phyloP scores from a whole-genome alignment of 2,888 invertebrate genomes.

The Allacma fusca region DNA sequence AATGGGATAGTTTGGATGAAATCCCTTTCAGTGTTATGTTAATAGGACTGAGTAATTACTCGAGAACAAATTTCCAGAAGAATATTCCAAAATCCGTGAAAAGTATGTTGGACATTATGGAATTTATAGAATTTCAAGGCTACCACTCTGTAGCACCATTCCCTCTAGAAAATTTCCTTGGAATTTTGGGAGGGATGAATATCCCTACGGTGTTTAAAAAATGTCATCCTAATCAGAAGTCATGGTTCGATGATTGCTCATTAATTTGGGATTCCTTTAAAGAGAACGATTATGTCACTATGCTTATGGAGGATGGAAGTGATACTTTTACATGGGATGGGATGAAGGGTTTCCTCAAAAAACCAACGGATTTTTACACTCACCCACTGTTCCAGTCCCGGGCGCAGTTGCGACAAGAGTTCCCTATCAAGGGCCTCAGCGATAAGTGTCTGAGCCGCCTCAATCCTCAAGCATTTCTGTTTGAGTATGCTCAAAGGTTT shows the following conservation, averaged over 20 bases:
- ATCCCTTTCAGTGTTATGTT: not conserved
- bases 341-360: not conserved
- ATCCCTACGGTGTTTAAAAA: not conserved
- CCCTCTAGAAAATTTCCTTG: constrained; percentile 1
- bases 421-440: not conserved
- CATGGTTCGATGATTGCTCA: not conserved
- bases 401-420: not conserved
- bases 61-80: not conserved
- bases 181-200: not conserved
- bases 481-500: not conserved
- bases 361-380: not conserved
- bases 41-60: not conserved
- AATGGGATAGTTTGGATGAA: not conserved
- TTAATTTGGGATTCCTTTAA: not conserved
- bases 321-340: not conserved
- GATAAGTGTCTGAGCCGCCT: not conserved
- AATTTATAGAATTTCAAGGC: not conserved
- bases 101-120: not conserved
- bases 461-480: constrained; percentile 6
- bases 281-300: not conserved
- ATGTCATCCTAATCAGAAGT: not conserved
- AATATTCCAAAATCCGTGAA: not conserved
- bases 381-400: not conserved
- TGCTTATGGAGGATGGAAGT: not conserved
- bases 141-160: not conserved